phyloP scores from a whole-genome alignment of 2,888 invertebrate genomes.

The Netelia virgata region DNA sequence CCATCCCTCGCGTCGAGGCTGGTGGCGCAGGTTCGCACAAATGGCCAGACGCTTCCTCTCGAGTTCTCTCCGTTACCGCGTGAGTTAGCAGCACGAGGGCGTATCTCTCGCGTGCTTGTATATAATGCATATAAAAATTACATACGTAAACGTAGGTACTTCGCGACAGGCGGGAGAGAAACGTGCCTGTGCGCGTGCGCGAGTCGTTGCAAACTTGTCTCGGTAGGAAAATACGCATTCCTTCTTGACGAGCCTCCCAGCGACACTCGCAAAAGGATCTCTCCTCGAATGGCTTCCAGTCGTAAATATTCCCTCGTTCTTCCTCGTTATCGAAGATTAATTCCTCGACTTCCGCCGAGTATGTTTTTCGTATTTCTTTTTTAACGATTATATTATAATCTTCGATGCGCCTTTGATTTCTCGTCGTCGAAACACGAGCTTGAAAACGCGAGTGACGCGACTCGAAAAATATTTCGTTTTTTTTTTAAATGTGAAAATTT shows the following conservation, averaged over 20 bases:
- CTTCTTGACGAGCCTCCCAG: slow-evolving; percentile 54
- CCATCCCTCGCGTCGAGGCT: slow-evolving; percentile 7
- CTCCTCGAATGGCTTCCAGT: slow-evolving; percentile 29
- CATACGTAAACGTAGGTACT: slow-evolving; percentile 31
- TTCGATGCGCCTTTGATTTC: too few species aligned
- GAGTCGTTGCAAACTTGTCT: slow-evolving; percentile 46
- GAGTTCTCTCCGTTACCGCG: slow-evolving; percentile 47
- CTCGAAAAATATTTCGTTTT: too few species aligned
- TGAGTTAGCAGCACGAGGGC: slow-evolving; percentile 61
- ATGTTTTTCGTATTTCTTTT: neutral
- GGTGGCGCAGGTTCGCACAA: slow-evolving; percentile 54
- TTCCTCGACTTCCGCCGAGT: slow-evolving; percentile 33
- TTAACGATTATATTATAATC: too few species aligned
- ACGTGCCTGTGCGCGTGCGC: slow-evolving; percentile 35
- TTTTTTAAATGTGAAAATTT: too few species aligned
- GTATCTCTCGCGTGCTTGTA: slow-evolving; percentile 59
- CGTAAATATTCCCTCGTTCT: slow-evolving; percentile 38
- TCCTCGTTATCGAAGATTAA: slow-evolving; percentile 16
- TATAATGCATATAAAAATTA: slow-evolving; percentile 37
- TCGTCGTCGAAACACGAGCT: too few species aligned
- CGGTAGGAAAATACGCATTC: slow-evolving; percentile 40
- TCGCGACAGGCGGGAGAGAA: slow-evolving; percentile 50
- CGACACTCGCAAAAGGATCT: slow-evolving; percentile 46
- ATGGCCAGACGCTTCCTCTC: slow-evolving; percentile 61
- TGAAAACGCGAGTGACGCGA: too few species aligned